Evolutionary conservation across 2,797 vertebrate genomes (phyloP).

Genomic region (Periparus ater): DNA sequence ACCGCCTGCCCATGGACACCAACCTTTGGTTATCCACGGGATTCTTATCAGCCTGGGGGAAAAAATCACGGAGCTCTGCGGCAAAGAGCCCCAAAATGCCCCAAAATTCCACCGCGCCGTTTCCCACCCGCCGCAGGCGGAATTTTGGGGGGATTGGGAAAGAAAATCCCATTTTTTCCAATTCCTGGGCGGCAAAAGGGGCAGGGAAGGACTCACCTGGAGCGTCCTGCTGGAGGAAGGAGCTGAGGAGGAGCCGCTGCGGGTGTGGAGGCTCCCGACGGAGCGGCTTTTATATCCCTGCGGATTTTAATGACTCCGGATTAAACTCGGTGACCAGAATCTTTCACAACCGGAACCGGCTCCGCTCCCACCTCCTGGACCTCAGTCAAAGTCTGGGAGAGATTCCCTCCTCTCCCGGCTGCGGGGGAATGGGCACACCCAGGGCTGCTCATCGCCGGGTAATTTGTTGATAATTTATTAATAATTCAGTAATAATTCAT

Average conservation of each 20-base stretch:
- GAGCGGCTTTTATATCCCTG: conserved; percentile 13
- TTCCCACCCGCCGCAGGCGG: accelerated
- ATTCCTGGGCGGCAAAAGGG: accelerated
- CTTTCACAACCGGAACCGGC: conserved; percentile 57
- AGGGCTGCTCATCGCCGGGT: background rate
- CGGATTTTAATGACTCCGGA: background rate
- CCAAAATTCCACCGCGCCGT: accelerated
- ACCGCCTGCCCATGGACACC: background rate
- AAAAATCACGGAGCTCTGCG: background rate
- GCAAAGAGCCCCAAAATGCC: background rate
- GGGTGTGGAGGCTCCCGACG: accelerated
- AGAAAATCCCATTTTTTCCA: too few species aligned
- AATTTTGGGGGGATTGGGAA: accelerated
- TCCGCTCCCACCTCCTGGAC: conserved; percentile 30
- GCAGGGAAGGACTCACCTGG: background rate
- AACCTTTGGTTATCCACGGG: background rate
- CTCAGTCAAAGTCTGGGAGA: background rate
- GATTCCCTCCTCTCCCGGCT: background rate
- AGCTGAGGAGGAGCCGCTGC: background rate
- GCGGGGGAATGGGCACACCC: conserved; percentile 28
- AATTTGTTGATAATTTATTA: background rate
- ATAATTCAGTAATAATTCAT: background rate
- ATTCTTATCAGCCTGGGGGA: background rate
- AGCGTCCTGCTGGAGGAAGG: background rate
- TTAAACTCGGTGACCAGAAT: conserved; percentile 43